Evolutionary conservation across 2,797 vertebrate species (phyloP), one percentile per base, ranked within the genome.

Genomic region (Tangara arthus): DNA sequence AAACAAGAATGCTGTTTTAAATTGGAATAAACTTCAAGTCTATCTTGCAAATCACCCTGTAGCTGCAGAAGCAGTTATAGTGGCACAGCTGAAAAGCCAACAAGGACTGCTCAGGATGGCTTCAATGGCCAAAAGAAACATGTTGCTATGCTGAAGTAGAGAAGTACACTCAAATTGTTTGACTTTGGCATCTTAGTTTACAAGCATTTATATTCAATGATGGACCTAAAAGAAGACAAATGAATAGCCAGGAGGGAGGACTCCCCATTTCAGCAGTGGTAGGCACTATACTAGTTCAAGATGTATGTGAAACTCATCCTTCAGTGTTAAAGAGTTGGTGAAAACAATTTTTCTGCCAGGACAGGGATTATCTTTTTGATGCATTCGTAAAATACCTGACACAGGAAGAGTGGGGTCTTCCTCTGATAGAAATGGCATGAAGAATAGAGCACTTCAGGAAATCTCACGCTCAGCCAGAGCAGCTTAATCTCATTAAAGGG

Each of bases 401-500:
- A 76, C 16, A 69, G 92, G 89, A 95, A 91, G 87, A 87, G 80
- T 84, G 82, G 63, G 59, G 59, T 76, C 73, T 91, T 94, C 80
- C 91, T 91, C 60, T 72, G n/a, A 27, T 34, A 76, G 63, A 80
- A 87, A 77, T 15, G 47, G 27, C 34, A 91, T 91, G 87, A 90
- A 95, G 70, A 94, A 93, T 13, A 63, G 63, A 84, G 60, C 34
- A 76, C 80, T 87, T 88, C 66, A 89, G 87, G 82, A 95, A 94
- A 84, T 53, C 82, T 91, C 4, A 1, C 1, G 18, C 63, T 93
- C 80, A 73, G 93, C 90, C 77, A 94, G 82, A 79, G 59, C n/a
- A 95, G 73, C n/a, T 88, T 97, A 94, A 94, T 96, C 95, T 96
- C 60, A 93, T 94, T 96, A 95, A 92, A 92, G 69, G 87, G 82